Base-by-base conservation (phyloP, 2,113 vertebrate genomes). In the Globicephala melas region DNA sequence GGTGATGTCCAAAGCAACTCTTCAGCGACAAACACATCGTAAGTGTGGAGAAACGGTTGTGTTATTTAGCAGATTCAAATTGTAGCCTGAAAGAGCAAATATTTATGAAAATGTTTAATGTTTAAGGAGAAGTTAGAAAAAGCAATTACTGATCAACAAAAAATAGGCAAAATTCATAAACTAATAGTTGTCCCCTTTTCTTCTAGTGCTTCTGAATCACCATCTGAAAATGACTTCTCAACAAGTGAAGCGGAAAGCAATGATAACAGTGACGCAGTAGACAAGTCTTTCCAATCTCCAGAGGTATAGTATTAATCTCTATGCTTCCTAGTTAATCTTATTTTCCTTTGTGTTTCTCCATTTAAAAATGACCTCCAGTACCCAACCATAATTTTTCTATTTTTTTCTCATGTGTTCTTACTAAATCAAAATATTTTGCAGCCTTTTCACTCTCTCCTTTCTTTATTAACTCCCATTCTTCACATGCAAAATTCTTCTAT, bases 271-370 rank as follows among this genome's bases (percentile, higher is more conserved):
- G 15, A 53, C 12, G 0, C 4, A 36, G 0, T 79, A 28, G 6
- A 1, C 67, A 36, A 8, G 93, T 93, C 60, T 20, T 12, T 33
- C 89, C 67, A 91, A 50, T 13, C 36, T 92, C 0, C 6, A 96
- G 5, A 3, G 98, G 98, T 98, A 98, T 0, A n/a, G 73, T 97
- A 93, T 96, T 68, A 62, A 14, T 53, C 36, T 2, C 2, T 67
- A 26, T 96, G 79, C 50, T 77, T 88, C 7, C 4, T 67, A 25
- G 55, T 58, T 92, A 8, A 33, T 88, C 44, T 95, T 53, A 13
- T 55, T 81, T 74, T 91, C 28, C 2, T 63, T 50, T 65, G 55
- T 36, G 6, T 92, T 96, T 94, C 33, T 20, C 93, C 47, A 58
- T 44, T 91, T 77, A 70, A 84, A 94, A 91, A 74, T 26, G 53